Evolutionary conservation across 2,113 vertebrate genomes (phyloP).

Genomic region (Lepus americanus): DNA sequence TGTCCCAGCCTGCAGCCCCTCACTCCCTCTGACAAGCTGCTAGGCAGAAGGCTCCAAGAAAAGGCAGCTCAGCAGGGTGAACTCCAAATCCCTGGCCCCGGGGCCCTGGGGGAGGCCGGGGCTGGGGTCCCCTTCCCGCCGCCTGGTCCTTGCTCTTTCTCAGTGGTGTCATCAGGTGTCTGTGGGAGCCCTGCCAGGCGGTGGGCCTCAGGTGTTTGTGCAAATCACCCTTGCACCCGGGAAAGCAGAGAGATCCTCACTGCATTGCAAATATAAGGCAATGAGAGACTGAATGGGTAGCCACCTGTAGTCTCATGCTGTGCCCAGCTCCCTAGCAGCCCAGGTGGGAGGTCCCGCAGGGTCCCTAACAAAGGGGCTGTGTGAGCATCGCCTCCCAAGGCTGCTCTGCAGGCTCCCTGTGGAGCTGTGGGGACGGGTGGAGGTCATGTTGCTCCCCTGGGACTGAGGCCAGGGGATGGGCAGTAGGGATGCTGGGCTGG

Average conservation of each 20-base stretch:
- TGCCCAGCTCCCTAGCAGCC: rapidly evolving
- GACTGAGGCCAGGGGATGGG: not conserved
- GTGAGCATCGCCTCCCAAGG: not conserved
- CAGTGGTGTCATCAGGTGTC: not conserved
- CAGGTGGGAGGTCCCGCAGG: not conserved
- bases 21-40: conserved; percentile 84
- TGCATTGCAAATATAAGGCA: not conserved
- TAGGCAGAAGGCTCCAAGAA: conserved; percentile 90
- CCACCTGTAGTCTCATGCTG: rapidly evolving
- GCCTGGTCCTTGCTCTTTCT: not conserved
- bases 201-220: not conserved
- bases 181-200: not conserved
- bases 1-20: conserved; percentile 82
- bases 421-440: not conserved
- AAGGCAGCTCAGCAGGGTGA: conserved; percentile 88
- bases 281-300: too few species aligned
- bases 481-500: not conserved
- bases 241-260: not conserved
- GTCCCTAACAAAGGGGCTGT: not conserved
- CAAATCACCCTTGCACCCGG: not conserved
- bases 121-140: conserved; percentile 47
- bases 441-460: not conserved
- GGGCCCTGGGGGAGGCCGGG: conserved; percentile 67
- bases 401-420: not conserved
- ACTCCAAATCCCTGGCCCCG: conserved; percentile 86